Conservation (phyloP, 2,797 vertebrate genomes). For the Percopsis omiscomaycus region DNA sequence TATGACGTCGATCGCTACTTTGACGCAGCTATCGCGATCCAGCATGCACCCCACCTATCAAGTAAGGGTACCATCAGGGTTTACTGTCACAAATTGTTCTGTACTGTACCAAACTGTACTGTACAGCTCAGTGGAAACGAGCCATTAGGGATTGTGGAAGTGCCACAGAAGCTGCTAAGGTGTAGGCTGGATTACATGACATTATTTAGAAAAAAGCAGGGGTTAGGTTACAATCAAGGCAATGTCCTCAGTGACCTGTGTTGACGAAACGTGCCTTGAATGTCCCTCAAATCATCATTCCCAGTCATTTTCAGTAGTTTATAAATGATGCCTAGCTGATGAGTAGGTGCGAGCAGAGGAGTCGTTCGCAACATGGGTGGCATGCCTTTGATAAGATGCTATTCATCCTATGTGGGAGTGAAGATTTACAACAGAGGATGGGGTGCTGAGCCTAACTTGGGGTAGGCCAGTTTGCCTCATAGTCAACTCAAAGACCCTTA, state of each 20-base stretch:
- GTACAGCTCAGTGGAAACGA: too few relatives aligned
- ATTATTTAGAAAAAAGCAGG: constrained; percentile 46
- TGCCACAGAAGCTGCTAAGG: too few relatives aligned
- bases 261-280: constrained; percentile 47
- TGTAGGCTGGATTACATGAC: background rate
- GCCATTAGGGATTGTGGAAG: too few relatives aligned
- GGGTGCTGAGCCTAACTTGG: constrained; percentile 11
- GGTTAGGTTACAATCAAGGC: constrained; percentile 53
- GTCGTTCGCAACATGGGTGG: constrained; percentile 60
- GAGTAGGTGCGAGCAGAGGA: constrained; percentile 44
- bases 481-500: constrained; percentile 30
- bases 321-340: constrained; percentile 50
- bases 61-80: too few relatives aligned
- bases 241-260: constrained; percentile 38
- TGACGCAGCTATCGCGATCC: too few relatives aligned
- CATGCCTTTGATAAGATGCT: constrained; percentile 35
- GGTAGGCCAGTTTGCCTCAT: constrained; percentile 27
- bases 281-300: constrained; percentile 39
- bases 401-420: constrained; percentile 47
- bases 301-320: constrained; percentile 58
- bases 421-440: constrained; percentile 38
- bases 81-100: too few relatives aligned
- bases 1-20: too few relatives aligned
- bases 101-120: too few relatives aligned
- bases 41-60: too few relatives aligned